phyloP scores from a whole-genome alignment of 2,113 vertebrate genomes.

The Poicephalus gulielmi region DNA sequence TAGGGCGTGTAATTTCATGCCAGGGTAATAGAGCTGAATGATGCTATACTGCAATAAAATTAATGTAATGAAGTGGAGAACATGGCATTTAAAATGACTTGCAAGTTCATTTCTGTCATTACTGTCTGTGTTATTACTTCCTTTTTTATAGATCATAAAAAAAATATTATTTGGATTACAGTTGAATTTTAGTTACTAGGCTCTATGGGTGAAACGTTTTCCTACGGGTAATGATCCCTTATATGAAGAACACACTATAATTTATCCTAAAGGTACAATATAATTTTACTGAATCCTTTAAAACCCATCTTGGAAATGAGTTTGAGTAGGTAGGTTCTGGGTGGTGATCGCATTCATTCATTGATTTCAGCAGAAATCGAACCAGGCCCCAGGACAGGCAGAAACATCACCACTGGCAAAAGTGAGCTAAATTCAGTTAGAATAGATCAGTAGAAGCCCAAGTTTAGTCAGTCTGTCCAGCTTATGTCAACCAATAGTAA shows the following conservation, averaged over 20 bases:
- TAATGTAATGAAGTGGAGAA: neutral
- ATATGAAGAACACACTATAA: neutral
- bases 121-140: neutral
- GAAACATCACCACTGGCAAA: neutral
- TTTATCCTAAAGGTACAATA: neutral
- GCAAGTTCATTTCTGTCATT: neutral
- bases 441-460: neutral
- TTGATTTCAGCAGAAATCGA: neutral
- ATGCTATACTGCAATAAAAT: neutral
- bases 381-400: constrained; percentile 9
- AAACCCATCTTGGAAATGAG: neutral
- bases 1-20: neutral
- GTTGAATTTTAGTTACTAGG: neutral
- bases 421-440: neutral
- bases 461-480: neutral
- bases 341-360: neutral
- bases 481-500: neutral
- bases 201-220: neutral
- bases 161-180: neutral
- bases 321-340: neutral
- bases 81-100: neutral
- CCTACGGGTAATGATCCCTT: neutral
- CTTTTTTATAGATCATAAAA: neutral
- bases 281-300: neutral
- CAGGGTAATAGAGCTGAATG: neutral